A percentile compares a stretch with the other conserved stretches of the same genome.
These are phyloP conservation scores for Redunca redunca DNA, from an alignment of 2,113 vertebrate species.

Conservation along the genomic window DNA sequence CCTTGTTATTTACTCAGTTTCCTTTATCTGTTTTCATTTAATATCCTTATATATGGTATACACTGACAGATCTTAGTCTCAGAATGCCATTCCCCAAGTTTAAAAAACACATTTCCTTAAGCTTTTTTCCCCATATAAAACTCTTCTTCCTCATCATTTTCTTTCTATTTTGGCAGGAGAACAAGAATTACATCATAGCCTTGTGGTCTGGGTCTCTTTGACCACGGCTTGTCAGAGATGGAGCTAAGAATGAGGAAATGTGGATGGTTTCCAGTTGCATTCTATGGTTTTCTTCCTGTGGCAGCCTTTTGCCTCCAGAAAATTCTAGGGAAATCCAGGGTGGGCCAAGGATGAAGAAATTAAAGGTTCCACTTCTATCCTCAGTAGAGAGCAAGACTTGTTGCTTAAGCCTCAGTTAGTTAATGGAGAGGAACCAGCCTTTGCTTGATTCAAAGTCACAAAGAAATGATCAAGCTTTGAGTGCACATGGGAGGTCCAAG, in stretches of 20 bases:
- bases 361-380: not conserved
- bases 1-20: not conserved
- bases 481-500: not conserved
- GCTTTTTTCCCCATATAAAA: slow-evolving; percentile 52
- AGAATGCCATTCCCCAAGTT: not conserved
- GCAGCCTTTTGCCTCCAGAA: slow-evolving; percentile 27
- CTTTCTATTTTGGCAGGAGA: slow-evolving; percentile 37
- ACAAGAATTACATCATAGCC: slow-evolving; percentile 59
- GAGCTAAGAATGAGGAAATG: slow-evolving; percentile 53
- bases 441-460: not conserved
- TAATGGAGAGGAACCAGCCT: not conserved
- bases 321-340: slow-evolving; percentile 29
- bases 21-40: not conserved
- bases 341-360: not conserved
- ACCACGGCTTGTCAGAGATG: slow-evolving; percentile 46
- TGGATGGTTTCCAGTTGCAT: slow-evolving; percentile 63
- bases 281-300: slow-evolving; percentile 38
- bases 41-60: not conserved
- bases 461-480: not conserved
- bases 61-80: not conserved
- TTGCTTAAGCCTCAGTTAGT: not conserved
- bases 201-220: slow-evolving; percentile 34
- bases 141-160: slow-evolving; percentile 51
- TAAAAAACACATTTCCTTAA: not conserved
- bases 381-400: not conserved